Evolutionary conservation across 2,797 vertebrate species (phyloP).

Genomic region (Sebastiscus tertius): DNA sequence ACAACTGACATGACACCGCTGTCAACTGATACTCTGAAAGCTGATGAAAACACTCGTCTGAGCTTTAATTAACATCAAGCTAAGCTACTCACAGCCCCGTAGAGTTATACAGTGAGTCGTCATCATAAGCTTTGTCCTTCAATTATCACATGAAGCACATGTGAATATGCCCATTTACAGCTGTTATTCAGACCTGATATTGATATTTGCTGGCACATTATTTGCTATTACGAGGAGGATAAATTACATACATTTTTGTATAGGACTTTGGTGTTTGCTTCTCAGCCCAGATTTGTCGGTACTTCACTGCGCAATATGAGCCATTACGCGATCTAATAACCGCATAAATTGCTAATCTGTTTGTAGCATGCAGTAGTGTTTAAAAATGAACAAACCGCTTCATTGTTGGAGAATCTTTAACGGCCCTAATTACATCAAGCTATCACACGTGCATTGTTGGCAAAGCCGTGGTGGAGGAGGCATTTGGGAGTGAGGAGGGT

Average conservation of each 20-base stretch:
- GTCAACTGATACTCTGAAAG: slow-evolving; percentile 37
- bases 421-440: slow-evolving; percentile 67
- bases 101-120: slow-evolving; percentile 24
- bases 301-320: slow-evolving; percentile 2
- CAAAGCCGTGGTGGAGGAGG: slow-evolving; percentile 55
- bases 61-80: slow-evolving; percentile 50
- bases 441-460: slow-evolving; percentile 56
- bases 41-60: slow-evolving; percentile 48
- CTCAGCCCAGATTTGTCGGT: neutral
- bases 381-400: slow-evolving; percentile 44
- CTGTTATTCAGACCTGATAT: slow-evolving; percentile 24
- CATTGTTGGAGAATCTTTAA: slow-evolving; percentile 61
- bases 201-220: slow-evolving; percentile 26
- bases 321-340: slow-evolving; percentile 16
- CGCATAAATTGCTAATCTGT: slow-evolving; percentile 36
- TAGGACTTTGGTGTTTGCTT: neutral
- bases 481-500: slow-evolving; percentile 67
- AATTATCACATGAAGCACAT: slow-evolving; percentile 33
- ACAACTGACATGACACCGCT: slow-evolving; percentile 16
- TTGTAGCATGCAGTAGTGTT: slow-evolving; percentile 10
- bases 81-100: slow-evolving; percentile 18
- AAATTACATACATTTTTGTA: slow-evolving; percentile 9
- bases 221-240: slow-evolving; percentile 8
- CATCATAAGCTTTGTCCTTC: slow-evolving; percentile 37
- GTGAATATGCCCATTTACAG: slow-evolving; percentile 31